These are phyloP conservation scores for Chionoecetes opilio DNA, from an alignment of 1,140 invertebrate species.

Conservation along the genomic window DNA sequence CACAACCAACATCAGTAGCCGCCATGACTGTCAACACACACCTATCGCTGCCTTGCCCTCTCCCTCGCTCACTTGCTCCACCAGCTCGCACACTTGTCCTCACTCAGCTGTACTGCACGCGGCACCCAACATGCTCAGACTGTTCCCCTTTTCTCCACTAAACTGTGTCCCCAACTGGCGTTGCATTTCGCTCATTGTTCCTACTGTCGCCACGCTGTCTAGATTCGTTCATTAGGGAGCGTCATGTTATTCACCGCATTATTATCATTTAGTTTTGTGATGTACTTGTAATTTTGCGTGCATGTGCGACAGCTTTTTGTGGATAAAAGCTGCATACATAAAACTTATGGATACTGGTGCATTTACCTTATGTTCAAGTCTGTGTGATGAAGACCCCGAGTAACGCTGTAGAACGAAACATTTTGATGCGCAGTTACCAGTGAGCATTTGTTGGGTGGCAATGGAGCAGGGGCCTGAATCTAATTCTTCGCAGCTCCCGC, in stretches of 20 bases:
- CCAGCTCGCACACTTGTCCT: conserved; percentile 69
- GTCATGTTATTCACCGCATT: background rate
- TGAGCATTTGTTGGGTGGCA: background rate
- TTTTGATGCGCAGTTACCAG: conserved; percentile 59
- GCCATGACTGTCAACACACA: conserved; percentile 31
- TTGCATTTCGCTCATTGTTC: background rate
- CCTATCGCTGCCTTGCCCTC: background rate
- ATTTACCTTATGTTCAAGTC: background rate
- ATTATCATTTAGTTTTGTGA: background rate
- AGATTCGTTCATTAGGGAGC: background rate
- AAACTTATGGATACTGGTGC: background rate
- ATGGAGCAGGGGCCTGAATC: background rate
- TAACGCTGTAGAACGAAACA: conserved; percentile 47
- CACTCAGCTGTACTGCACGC: conserved; percentile 69
- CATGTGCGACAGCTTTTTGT: background rate
- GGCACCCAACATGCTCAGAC: background rate
- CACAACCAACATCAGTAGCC: background rate
- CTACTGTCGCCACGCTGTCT: background rate
- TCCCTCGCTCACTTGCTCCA: conserved; percentile 50
- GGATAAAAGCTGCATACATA: background rate
- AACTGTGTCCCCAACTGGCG: background rate
- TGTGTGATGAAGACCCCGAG: background rate
- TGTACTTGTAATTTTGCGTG: background rate
- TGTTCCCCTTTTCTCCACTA: conserved; percentile 59
- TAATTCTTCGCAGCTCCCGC: background rate